Evolutionary conservation across 2,888 invertebrate genomes (phyloP).

Genomic region (Tetragnatha montana): DNA sequence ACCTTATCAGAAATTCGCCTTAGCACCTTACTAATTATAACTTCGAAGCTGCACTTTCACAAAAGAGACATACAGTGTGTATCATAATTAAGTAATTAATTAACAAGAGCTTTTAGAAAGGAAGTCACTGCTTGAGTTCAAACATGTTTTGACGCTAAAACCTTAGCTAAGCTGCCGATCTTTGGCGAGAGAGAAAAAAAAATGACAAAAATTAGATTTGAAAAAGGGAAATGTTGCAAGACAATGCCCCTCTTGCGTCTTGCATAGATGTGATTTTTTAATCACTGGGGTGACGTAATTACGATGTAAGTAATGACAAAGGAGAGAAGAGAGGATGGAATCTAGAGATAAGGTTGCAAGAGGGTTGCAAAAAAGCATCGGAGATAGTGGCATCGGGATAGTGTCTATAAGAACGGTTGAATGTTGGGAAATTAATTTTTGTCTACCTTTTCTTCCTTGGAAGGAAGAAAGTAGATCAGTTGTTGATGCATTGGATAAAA

Average conservation of each 20-base stretch:
- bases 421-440: no score
- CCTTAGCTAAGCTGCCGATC: background rate
- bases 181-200: background rate
- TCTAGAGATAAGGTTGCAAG: background rate
- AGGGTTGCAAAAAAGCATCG: background rate
- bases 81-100: background rate
- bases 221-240: background rate
- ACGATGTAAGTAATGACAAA: background rate
- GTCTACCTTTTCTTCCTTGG: no score
- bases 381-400: no score
- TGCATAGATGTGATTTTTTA: background rate
- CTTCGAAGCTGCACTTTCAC: background rate
- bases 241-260: background rate
- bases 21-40: background rate
- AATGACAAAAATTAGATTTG: background rate
- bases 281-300: background rate
- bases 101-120: background rate
- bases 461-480: no score
- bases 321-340: background rate
- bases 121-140: background rate
- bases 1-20: background rate
- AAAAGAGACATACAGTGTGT: background rate
- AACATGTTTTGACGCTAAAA: background rate
- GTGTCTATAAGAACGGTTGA: no score
- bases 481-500: no score